Evolutionary conservation across 2,888 invertebrate species (phyloP), one percentile per base, ranked within the genome.

Genomic region (Coecobrya sp.): DNA sequence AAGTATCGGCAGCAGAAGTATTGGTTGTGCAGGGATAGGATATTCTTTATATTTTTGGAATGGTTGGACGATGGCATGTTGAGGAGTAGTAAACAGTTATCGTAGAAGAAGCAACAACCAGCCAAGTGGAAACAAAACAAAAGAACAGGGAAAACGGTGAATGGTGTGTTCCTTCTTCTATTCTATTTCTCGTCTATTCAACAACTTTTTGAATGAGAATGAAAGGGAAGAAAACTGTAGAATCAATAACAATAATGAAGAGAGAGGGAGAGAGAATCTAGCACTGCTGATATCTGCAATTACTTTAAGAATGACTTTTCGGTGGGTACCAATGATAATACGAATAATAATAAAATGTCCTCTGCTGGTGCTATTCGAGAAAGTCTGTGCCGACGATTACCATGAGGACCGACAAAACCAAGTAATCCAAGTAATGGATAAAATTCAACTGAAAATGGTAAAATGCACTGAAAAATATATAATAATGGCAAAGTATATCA

Each of bases 221-320:
- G n/a, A 62, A 59, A 19, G 16, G 19, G 25, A 76, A 59, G 19
- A 45, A 79, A 27, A 73, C 19, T 36, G 42, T 5, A 42, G 81
- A 89, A 82, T 82, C 88, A 81, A 89, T 89, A 89, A 89, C 70
- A 70, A 45, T 89, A 84, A 89, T 89, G 84, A 84, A 70, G 81
- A 70, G 59, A 86, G 19, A 22, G 45, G 45, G 45, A 45, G 22
- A 45, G 49, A 13, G 13, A 25, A 76, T 22, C 86, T 52, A 45
- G 19, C 10, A 42, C 73, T 73, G 42, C 70, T 65, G 55, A 13
- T 22, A 86, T 70, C 68, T 70, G 52, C 49, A 70, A 86, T 70
- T 86, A 86, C 65, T 84, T 86, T 65, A 86, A 70, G 86, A 70
- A 86, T 36, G 42, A 73, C 73, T 73, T 73, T 73, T 73, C 0